Percentiles rank a stretch among this genome's conserved stretches.
Evolutionary conservation across 2,888 invertebrate genomes (phyloP).

Genomic region (Thera obeliscata): DNA sequence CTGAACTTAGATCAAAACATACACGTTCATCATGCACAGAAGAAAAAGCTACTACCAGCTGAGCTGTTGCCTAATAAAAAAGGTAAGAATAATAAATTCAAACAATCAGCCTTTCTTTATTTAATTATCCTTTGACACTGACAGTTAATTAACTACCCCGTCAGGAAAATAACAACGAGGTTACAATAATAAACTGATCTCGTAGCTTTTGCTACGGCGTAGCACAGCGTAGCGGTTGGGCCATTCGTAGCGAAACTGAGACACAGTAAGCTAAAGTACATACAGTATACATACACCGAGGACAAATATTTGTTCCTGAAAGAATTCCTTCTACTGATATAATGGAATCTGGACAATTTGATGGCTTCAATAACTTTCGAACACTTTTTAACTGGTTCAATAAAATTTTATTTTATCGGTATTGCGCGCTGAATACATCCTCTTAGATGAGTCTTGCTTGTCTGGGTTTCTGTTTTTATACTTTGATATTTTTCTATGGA

Average conservation of each 20-base stretch:
- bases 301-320: too few relatives aligned
- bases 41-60: too few relatives aligned
- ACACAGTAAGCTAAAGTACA: constrained; percentile 25
- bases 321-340: constrained; percentile 78
- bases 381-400: constrained; percentile 59
- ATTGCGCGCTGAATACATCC: too few relatives aligned
- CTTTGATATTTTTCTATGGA: too few relatives aligned
- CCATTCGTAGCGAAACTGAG: constrained; percentile 29
- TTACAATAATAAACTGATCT: constrained; percentile 36
- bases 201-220: constrained; percentile 28
- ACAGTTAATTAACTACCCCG: constrained; percentile 16
- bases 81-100: background rate
- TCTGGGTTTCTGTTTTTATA: too few relatives aligned
- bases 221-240: constrained; percentile 30
- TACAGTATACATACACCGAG: too few relatives aligned
- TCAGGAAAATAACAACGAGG: constrained; percentile 33
- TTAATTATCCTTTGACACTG: constrained; percentile 12
- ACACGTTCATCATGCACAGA: too few relatives aligned
- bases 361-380: constrained; percentile 74
- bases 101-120: constrained; percentile 9
- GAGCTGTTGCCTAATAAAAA: too few relatives aligned
- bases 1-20: too few relatives aligned
- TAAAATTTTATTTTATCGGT: constrained; percentile 4
- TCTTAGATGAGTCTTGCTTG: too few relatives aligned
- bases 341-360: constrained; percentile 77